phyloP scores from a whole-genome alignment of 2,797 vertebrate species.

The Salarias fasciatus region DNA sequence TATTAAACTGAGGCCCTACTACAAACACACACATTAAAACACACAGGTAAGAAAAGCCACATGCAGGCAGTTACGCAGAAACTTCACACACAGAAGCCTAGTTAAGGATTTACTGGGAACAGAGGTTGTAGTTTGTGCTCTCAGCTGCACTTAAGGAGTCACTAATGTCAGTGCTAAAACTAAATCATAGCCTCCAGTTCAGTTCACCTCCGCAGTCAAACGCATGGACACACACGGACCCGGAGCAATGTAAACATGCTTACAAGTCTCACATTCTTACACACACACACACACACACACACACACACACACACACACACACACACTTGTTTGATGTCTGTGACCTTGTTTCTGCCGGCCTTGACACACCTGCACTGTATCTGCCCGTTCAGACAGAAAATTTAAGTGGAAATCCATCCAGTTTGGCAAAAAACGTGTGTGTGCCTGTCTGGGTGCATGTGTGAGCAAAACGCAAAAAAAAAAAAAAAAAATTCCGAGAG shows the following conservation, averaged over 20 bases:
- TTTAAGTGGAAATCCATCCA: conserved; percentile 47
- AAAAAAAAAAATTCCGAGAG: background rate
- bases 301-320: too few relatives aligned
- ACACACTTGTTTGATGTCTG: conserved; percentile 59
- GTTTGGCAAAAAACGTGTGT: too few relatives aligned
- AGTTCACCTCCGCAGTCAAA: conserved; percentile 31
- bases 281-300: too few relatives aligned
- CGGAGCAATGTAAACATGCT: conserved; percentile 9
- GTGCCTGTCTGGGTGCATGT: background rate
- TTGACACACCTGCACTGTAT: conserved; percentile 57
- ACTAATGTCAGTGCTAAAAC: conserved; percentile 67
- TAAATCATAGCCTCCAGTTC: conserved; percentile 58
- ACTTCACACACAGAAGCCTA: conserved; percentile 31
- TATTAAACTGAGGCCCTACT: conserved; percentile 1
- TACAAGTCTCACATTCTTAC: conserved; percentile 14
- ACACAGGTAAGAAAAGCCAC: conserved; percentile 1
- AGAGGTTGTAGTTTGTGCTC: conserved; percentile 58
- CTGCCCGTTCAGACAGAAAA: conserved; percentile 31
- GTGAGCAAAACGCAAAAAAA: background rate
- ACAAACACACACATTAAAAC: background rate
- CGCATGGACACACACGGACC: conserved; percentile 15
- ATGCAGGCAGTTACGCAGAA: conserved; percentile 22
- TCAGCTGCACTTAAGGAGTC: conserved; percentile 57
- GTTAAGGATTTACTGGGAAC: conserved; percentile 53
- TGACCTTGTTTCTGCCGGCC: conserved; percentile 43